Evolutionary conservation across 1,140 invertebrate genomes (phyloP).

Genomic region (Drosophila rhopaloa): DNA sequence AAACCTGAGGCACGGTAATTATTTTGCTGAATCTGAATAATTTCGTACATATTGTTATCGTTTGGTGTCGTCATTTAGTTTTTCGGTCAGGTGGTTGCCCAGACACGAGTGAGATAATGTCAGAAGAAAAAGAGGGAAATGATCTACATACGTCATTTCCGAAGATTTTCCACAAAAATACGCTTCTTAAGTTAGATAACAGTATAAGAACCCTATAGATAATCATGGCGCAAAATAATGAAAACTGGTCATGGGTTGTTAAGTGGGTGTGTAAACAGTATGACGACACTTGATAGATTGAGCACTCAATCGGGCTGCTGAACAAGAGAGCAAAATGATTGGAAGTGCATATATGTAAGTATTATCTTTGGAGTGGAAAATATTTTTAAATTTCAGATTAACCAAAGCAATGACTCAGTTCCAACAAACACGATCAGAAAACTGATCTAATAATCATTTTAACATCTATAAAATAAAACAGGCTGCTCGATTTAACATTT

Average conservation of each 20-base stretch:
- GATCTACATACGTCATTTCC: conserved; percentile 44
- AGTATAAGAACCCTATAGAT: background rate
- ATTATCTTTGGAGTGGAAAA: conserved; percentile 5
- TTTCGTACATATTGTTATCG: conserved; percentile 55
- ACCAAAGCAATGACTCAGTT: background rate
- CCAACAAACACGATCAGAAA: background rate
- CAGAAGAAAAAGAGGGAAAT: background rate
- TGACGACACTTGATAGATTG: conserved; percentile 19
- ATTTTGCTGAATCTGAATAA: conserved; percentile 38
- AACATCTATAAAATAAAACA: conserved; percentile 14
- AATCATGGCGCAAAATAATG: background rate
- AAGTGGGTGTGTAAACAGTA: conserved; percentile 29
- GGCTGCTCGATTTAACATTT: conserved; percentile 7
- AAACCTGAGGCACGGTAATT: conserved; percentile 38
- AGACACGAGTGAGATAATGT: conserved; percentile 21
- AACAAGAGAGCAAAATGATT: conserved; percentile 7
- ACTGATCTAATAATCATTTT: background rate
- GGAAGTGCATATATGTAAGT: background rate
- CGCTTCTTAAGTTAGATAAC: conserved; percentile 33
- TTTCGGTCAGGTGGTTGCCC: conserved; percentile 58
- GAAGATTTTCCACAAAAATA: conserved; percentile 35
- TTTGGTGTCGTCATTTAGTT: conserved; percentile 42
- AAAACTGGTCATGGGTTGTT: conserved; percentile 41
- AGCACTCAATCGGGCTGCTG: conserved; percentile 11
- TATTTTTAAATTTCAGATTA: conserved; percentile 10